phyloP scores from a whole-genome alignment of 2,113 vertebrate species.

The Phylloscopus whistleri region DNA sequence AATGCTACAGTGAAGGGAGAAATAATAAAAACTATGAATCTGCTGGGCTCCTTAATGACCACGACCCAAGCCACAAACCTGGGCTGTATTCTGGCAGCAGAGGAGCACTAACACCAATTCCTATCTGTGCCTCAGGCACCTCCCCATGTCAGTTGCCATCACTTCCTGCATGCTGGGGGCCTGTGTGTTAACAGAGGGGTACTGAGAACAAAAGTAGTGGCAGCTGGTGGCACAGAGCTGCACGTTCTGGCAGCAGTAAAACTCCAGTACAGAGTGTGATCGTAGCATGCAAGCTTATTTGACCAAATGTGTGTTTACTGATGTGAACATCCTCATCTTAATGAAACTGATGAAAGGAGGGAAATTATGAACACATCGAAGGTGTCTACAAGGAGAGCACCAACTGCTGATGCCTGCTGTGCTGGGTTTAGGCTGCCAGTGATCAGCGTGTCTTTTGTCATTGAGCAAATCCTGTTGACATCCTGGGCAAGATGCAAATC shows the following conservation, averaged over 20 bases:
- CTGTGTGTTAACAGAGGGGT: not conserved
- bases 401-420: not conserved
- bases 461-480: not conserved
- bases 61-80: fast-evolving
- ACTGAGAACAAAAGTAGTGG: not conserved
- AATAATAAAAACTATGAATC: not conserved
- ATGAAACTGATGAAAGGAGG: not conserved
- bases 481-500: not conserved
- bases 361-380: not conserved
- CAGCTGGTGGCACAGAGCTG: not conserved
- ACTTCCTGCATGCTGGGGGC: not conserved
- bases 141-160: not conserved
- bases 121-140: not conserved
- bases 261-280: not conserved
- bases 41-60: not conserved
- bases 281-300: not conserved
- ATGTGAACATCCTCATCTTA: not conserved
- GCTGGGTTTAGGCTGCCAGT: not conserved
- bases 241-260: not conserved
- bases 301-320: not conserved
- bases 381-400: not conserved
- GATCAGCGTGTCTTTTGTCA: not conserved
- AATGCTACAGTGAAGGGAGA: not conserved
- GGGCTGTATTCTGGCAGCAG: not conserved
- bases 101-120: not conserved